Percentiles rank a stretch among this genome's conserved stretches.
Evolutionary conservation across 2,113 vertebrate species (phyloP).

Genomic region (Noctilio leporinus): DNA sequence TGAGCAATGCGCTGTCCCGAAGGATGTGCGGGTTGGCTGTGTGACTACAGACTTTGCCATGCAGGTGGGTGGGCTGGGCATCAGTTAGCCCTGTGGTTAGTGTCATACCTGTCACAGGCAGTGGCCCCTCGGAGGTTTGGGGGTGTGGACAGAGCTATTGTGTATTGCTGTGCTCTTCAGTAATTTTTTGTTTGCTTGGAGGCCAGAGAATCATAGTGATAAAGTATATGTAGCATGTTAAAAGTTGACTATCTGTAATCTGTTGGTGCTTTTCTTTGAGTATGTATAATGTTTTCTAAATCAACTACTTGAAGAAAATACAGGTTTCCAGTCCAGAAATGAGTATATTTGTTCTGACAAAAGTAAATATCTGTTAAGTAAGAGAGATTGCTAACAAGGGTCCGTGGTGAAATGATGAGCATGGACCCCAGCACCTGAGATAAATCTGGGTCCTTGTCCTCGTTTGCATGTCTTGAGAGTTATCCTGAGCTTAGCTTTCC

Average conservation of each 20-base stretch:
- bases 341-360: background rate
- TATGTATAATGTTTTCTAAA: background rate
- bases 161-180: background rate
- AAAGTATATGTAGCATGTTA: background rate
- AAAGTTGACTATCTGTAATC: background rate
- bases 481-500: background rate
- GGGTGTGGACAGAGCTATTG: background rate
- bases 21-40: slow-evolving; percentile 86
- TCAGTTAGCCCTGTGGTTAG: background rate
- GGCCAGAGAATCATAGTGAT: background rate
- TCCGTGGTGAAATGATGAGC: background rate
- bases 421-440: background rate
- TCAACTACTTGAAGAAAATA: background rate
- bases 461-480: background rate
- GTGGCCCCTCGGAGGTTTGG: accelerated
- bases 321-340: background rate
- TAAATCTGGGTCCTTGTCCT: background rate
- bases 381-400: background rate
- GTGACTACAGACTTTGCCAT: slow-evolving; percentile 96
- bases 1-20: slow-evolving; percentile 71
- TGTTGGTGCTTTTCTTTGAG: background rate
- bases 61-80: slow-evolving; percentile 83
- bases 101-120: background rate
- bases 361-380: background rate
- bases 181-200: background rate